These are phyloP conservation scores for Heteromyza rotundicornis DNA, from an alignment of 2,888 invertebrate genomes.

Conservation along the genomic window DNA sequence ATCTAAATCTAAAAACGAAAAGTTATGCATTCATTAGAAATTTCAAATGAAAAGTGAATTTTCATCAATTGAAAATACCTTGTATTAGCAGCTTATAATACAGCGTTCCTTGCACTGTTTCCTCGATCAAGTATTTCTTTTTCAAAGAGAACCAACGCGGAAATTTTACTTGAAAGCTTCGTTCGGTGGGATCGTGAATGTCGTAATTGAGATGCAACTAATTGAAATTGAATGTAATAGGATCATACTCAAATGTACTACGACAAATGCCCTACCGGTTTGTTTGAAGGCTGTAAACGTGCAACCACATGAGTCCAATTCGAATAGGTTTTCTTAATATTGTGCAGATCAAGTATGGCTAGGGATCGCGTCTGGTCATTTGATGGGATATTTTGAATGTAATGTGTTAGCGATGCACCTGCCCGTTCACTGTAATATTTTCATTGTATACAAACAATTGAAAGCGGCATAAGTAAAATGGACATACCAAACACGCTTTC, in stretches of 20 bases:
- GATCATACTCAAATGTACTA: conserved; percentile 9
- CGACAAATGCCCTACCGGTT: conserved; percentile 64
- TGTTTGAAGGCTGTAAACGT: conserved; percentile 69
- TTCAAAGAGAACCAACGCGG: conserved; percentile 62
- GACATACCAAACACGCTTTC: conserved; percentile 31
- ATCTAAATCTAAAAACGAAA: conserved; percentile 59
- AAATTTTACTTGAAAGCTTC: conserved; percentile 51
- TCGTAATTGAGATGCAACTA: conserved; percentile 72
- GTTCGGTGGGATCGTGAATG: conserved; percentile 66
- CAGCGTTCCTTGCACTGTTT: conserved; percentile 67
- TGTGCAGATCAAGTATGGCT: conserved; percentile 68
- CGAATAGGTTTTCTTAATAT: conserved; percentile 66
- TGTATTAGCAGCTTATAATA: conserved; percentile 69
- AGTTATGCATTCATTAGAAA: not conserved
- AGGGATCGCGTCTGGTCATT: conserved; percentile 60
- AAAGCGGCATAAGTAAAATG: not conserved
- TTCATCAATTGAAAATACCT: conserved; percentile 35
- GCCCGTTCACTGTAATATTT: conserved; percentile 48
- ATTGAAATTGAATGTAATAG: not conserved
- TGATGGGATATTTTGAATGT: conserved; percentile 67
- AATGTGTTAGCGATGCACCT: conserved; percentile 68
- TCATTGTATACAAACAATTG: too few relatives aligned
- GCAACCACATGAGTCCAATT: conserved; percentile 76
- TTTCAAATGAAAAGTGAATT: not conserved
- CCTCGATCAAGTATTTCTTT: conserved; percentile 62